phyloP scores from a whole-genome alignment of 2,113 vertebrate species.

The Platycercus adscitus region DNA sequence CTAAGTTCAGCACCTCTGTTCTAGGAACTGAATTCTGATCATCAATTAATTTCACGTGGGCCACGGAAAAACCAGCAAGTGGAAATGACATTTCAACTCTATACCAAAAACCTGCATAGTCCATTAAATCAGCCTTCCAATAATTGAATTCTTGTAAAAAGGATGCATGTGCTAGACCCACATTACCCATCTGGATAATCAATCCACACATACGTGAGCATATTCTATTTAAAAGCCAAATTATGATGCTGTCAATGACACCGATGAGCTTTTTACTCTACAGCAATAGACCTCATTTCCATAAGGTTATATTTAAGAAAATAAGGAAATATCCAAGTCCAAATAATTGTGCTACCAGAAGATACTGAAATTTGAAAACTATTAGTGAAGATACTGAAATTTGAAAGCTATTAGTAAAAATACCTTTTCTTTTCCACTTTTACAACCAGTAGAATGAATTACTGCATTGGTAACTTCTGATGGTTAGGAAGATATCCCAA shows the following conservation, averaged over 20 bases:
- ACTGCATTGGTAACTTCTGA: neutral
- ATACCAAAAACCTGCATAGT: neutral
- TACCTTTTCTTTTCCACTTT: neutral
- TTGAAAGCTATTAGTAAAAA: neutral
- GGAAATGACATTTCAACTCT: neutral
- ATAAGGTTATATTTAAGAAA: neutral
- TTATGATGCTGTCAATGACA: neutral
- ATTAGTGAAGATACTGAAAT: neutral
- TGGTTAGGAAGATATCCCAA: neutral
- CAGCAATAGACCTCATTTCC: neutral
- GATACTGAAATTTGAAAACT: neutral
- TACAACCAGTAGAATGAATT: neutral
- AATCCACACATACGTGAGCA: neutral
- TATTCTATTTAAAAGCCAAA: neutral
- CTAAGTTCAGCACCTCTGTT: neutral
- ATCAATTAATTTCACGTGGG: neutral
- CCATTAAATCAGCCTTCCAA: neutral
- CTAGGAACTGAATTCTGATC: neutral
- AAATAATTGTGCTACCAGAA: neutral
- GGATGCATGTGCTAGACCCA: neutral
- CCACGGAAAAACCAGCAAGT: neutral
- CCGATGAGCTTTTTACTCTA: neutral
- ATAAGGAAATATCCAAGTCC: neutral
- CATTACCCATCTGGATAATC: neutral
- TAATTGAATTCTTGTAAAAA: neutral